These are phyloP conservation scores for Bellardia bayeri DNA, from an alignment of 2,888 invertebrate genomes.

Conservation along the genomic window DNA sequence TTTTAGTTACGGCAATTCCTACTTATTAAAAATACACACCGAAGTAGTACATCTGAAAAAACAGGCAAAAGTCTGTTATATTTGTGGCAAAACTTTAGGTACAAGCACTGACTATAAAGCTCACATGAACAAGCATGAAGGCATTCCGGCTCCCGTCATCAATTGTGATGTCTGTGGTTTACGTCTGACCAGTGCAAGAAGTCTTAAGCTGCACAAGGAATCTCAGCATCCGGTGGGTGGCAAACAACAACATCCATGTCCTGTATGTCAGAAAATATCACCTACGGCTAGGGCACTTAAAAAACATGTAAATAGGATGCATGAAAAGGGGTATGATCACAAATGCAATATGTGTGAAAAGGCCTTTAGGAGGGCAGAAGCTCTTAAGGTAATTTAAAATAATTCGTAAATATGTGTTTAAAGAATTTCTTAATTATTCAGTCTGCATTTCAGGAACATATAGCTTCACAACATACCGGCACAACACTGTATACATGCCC, in stretches of 20 bases:
- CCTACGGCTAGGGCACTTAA: conserved; percentile 82
- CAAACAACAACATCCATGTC: conserved; percentile 79
- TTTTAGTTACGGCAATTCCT: conserved; percentile 80
- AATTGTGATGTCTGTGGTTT: conserved; percentile 81
- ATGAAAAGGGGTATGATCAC: conserved; percentile 79
- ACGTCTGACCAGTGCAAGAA: conserved; percentile 79
- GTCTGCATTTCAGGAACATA: conserved; percentile 78
- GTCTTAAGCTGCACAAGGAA: conserved; percentile 80
- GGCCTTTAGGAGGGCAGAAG: conserved; percentile 80
- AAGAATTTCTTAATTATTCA: conserved; percentile 54
- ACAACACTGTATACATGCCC: conserved; percentile 80
- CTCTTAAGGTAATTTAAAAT: neutral
- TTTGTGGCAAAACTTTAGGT: conserved; percentile 81
- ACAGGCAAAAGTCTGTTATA: conserved; percentile 81
- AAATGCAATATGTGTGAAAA: conserved; percentile 82
- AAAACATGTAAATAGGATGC: conserved; percentile 82
- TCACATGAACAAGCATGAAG: conserved; percentile 81
- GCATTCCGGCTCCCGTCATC: conserved; percentile 77
- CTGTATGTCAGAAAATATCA: conserved; percentile 81
- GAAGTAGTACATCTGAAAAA: conserved; percentile 80
- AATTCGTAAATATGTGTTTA: neutral
- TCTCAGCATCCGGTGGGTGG: conserved; percentile 80
- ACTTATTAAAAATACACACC: conserved; percentile 78
- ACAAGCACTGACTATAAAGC: conserved; percentile 79
- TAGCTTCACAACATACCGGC: conserved; percentile 81